Percentiles rank a stretch among this genome's conserved stretches.
Evolutionary conservation across 1,140 invertebrate genomes (phyloP).

Genomic region (Meloidogyne exigua): DNA sequence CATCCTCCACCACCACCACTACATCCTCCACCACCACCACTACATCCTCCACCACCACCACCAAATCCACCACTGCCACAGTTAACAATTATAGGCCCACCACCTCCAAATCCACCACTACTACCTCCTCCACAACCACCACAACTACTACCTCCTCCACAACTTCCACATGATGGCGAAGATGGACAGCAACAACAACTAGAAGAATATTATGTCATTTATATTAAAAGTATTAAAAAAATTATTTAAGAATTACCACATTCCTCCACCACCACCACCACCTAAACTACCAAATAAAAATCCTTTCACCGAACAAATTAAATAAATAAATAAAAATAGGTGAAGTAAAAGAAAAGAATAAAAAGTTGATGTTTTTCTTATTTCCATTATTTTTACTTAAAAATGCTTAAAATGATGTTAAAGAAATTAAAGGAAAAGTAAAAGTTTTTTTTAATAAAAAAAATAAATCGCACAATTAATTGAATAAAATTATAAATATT

Average conservation of each 20-base stretch:
- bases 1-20: conserved; percentile 4
- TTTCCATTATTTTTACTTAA: neutral
- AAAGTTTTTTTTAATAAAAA: neutral
- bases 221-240: no score
- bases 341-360: neutral
- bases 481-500: conserved; percentile 9
- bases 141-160: neutral
- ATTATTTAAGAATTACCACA: no score
- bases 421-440: neutral
- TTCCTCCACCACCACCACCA: conserved; percentile 6
- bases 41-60: conserved; percentile 14
- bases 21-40: neutral
- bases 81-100: neutral
- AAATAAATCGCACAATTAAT: neutral
- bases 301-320: neutral
- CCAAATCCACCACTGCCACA: conserved; percentile 12
- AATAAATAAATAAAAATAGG: neutral
- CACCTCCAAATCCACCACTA: conserved; percentile 1
- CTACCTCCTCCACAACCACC: neutral
- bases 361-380: neutral
- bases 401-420: neutral
- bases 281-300: conserved; percentile 8
- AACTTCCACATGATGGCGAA: neutral
- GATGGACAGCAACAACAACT: no score
- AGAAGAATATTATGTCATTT: no score